Evolutionary conservation across 2,113 vertebrate genomes (phyloP).

Genomic region (Jaculus jaculus): DNA sequence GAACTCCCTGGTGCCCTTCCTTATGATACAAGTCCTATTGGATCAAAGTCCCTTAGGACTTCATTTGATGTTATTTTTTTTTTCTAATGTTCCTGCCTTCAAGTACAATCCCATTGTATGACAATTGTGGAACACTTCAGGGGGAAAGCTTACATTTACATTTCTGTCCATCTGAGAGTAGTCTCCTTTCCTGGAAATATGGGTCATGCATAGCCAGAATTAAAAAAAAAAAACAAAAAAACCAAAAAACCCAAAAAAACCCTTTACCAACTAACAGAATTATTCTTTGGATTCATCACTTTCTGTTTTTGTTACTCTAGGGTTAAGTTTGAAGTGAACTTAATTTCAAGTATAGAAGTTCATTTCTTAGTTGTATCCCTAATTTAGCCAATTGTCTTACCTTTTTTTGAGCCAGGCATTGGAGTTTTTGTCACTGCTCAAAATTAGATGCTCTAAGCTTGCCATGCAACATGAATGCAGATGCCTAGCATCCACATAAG

Average conservation of each 20-base stretch:
- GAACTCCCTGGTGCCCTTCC: background rate
- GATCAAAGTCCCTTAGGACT: background rate
- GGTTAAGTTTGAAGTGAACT: background rate
- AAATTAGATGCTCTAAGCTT: background rate
- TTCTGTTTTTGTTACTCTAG: background rate
- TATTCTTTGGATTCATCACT: background rate
- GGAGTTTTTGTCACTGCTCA: background rate
- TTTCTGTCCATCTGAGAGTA: background rate
- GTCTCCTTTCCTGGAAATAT: background rate
- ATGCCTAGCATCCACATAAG: no score
- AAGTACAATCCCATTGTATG: background rate
- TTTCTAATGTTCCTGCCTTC: background rate
- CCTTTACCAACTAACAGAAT: background rate
- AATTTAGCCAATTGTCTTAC: background rate
- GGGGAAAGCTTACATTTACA: no score
- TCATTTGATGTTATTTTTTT: background rate
- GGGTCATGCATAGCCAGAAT: background rate
- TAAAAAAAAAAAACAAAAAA: no score
- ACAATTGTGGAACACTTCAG: background rate
- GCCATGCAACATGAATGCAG: no score
- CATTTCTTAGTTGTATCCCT: background rate
- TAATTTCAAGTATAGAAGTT: background rate
- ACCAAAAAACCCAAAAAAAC: no score
- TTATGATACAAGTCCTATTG: background rate
- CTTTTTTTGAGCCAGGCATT: background rate